These are phyloP conservation scores for Albula glossodonta DNA, from an alignment of 2,113 vertebrate species.

Conservation along the genomic window DNA sequence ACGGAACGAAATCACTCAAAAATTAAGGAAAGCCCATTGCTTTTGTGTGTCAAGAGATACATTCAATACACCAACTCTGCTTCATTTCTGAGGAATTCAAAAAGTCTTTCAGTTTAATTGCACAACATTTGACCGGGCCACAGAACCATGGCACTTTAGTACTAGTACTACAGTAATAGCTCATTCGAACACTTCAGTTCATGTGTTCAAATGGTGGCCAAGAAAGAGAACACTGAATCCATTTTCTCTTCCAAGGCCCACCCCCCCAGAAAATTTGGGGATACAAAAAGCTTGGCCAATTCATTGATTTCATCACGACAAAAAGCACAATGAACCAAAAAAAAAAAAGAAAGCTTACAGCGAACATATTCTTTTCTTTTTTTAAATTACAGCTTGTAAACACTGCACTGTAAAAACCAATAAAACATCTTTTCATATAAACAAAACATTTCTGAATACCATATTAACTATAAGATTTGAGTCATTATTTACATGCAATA, in stretches of 20 bases:
- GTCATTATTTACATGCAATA: constrained; percentile 96
- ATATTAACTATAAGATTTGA: constrained; percentile 83
- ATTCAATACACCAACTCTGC: constrained; percentile 44
- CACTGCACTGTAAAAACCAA: constrained; percentile 93
- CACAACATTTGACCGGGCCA: background rate
- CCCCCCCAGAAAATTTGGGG: background rate
- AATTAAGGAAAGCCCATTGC: background rate
- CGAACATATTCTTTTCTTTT: constrained; percentile 79
- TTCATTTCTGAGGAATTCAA: background rate
- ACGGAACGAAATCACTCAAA: background rate
- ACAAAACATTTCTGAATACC: constrained; percentile 83
- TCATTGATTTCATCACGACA: constrained; percentile 41
- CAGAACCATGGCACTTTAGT: too few relatives aligned
- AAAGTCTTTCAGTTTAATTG: background rate
- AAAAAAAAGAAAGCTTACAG: constrained; percentile 68
- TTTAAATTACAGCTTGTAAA: constrained; percentile 88
- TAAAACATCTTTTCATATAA: constrained; percentile 82
- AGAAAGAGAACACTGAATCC: constrained; percentile 21
- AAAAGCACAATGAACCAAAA: constrained; percentile 39
- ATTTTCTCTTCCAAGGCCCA: background rate
- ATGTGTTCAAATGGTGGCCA: background rate
- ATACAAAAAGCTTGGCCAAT: constrained; percentile 47
- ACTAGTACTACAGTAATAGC: too few relatives aligned
- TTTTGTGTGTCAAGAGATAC: constrained; percentile 56
- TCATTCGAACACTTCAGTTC: background rate